Base-by-base conservation (phyloP, 2,888 invertebrate species). In the Cephus pulcher region DNA sequence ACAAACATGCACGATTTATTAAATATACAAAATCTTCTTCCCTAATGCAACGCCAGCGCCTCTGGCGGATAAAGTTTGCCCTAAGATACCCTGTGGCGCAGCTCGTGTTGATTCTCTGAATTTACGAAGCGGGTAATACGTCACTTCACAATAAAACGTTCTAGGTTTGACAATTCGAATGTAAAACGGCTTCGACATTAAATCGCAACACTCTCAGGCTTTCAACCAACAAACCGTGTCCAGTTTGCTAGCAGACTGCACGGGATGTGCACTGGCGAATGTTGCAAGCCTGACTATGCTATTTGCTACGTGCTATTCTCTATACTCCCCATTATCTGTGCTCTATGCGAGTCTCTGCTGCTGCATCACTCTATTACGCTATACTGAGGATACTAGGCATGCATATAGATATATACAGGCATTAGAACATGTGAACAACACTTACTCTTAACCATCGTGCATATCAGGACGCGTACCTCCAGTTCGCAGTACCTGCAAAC, bases 281-380 rank as follows among this genome's bases (percentile, higher is more conserved):
- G 75, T 70, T 69, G 73, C 77, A 74, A 76, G 37, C 15, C 73
- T 68, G 56, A n/a, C 23, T 40, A 84, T 82, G 86, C 85, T 83
- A 83, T 86, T 87, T 84, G 86, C 87, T 86, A 80, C 87, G 85
- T 86, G 83, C 89, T 87, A 89, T 89, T 88, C 88, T 88, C 87
- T 88, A 86, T 88, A 89, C 89, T 90, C 90, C 88, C 90, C 88
- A 90, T 90, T 90, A 89, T 89, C 89, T 86, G 87, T 85, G 88
- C 78, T 80, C 78, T 78, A 78, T 9, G 71, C 82, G 79, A 75
- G 70, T 69, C 87, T 88, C 88, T 87, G 87, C 30, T 71, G n/a
- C 86, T 88, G 86, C 86, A 88, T 88, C 86, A 88, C 87, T 88
- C 89, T 89, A 90, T 90, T 90, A 90, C 89, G 87, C 88, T 84